Conservation (phyloP, 2,797 vertebrate genomes). For the Stomatorhinus walkeri region DNA sequence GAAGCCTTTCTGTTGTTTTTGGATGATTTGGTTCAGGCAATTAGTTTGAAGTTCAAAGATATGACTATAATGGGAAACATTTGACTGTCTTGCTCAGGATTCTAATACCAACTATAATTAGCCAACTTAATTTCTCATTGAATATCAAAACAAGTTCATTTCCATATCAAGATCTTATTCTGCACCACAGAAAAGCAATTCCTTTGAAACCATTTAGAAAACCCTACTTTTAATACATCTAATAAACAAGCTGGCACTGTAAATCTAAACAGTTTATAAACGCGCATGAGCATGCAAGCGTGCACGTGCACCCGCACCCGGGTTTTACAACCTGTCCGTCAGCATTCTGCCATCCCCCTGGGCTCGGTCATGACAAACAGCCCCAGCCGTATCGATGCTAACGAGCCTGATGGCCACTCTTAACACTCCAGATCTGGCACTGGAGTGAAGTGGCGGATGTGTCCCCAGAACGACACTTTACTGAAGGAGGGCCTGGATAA, state of each 20-base stretch:
- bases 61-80: constrained; percentile 63
- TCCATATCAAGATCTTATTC: constrained; percentile 71
- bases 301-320: background rate
- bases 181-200: constrained; percentile 52
- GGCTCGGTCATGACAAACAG: background rate
- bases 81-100: constrained; percentile 71
- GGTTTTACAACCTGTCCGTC: background rate
- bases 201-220: constrained; percentile 58
- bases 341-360: background rate
- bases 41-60: constrained; percentile 56
- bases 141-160: constrained; percentile 68
- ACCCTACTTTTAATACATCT: constrained; percentile 43
- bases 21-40: constrained; percentile 68
- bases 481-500: background rate
- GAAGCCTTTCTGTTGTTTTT: constrained; percentile 51
- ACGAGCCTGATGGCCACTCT: constrained; percentile 34
- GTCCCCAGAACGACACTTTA: constrained; percentile 31
- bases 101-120: constrained; percentile 74
- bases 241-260: constrained; percentile 13
- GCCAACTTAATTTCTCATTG: constrained; percentile 72
- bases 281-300: background rate
- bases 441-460: constrained; percentile 44
- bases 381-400: constrained; percentile 31
- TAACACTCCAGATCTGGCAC: constrained; percentile 38
- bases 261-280: constrained; percentile 7